Evolutionary conservation across 2,888 invertebrate species (phyloP), one percentile per base, ranked within the genome.

Genomic region (Romanomermis culicivorax): DNA sequence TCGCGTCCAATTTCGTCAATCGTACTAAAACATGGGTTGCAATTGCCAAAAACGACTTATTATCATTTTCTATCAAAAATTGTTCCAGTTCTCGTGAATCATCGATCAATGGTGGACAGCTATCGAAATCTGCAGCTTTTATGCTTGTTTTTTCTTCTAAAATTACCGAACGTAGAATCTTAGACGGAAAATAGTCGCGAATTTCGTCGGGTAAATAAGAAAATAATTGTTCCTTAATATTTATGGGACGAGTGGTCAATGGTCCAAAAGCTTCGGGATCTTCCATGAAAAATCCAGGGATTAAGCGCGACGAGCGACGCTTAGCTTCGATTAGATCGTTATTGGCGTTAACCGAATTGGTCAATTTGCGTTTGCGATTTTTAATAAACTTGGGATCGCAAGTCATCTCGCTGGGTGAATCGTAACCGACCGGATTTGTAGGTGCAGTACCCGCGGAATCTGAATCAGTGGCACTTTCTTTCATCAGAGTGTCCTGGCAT

Each of bases 231-330:
- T 49, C 50, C 14, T 23, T 25, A 11, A 49, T 11, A 27, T 23
- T 49, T 7, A 49, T 23, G 14, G 50, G 50, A 11, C 23, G 7
- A 7, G 50, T 49, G 14, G 50, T 49, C 50, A 49, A 49, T 11
- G 50, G 50, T 4, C 50, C 50, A 29, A 49, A 49, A 7, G 50
- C 50, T 49, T 49, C 50, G 27, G 50, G 50, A 27, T 56, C 56
- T 4, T 54, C 56, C 29, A 56, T 56, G 2, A 27, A n/a, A 42
- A 26, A 54, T 20, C 54, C 56, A 23, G 56, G 56, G n/a, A 56
- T 50, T 17, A 54, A n/a, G 4, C 56, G 53, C n/a, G 56, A 50
- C 1, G 56, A 56, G 1, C 56, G 56, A 2, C 56, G 53, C n/a
- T 49, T 54, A 42, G 2, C n/a, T 3, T 24, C 26, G 23, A 14